These are phyloP conservation scores for Amblyopsis hoosieri DNA, from an alignment of 2,797 vertebrate genomes.

Conservation along the genomic window DNA sequence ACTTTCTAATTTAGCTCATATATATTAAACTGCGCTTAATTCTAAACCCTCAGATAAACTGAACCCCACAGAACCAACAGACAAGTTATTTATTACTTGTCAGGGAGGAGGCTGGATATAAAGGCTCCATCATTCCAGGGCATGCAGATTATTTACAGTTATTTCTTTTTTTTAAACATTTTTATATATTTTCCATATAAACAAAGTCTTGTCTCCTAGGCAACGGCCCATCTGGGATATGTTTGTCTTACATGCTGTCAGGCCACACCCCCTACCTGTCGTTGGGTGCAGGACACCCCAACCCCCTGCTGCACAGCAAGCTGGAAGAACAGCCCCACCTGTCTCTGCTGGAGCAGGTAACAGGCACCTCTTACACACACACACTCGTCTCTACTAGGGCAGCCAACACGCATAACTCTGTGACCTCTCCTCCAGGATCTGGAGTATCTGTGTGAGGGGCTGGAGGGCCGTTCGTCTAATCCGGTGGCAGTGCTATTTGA, in stretches of 20 bases:
- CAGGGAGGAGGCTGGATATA: too few species aligned
- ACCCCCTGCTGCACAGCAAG: conserved; percentile 78
- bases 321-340: conserved; percentile 70
- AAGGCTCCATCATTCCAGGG: too few species aligned
- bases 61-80: too few species aligned
- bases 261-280: conserved; percentile 81
- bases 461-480: conserved; percentile 82
- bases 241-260: conserved; percentile 82
- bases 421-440: conserved; percentile 64
- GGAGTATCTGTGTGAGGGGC: conserved; percentile 81
- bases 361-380: background rate
- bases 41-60: too few species aligned
- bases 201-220: conserved; percentile 52
- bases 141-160: too few species aligned
- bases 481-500: conserved; percentile 84
- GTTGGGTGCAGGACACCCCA: conserved; percentile 71
- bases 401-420: background rate
- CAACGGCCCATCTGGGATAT: conserved; percentile 84
- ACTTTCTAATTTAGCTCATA: too few species aligned
- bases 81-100: too few species aligned
- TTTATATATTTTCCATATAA: too few species aligned
- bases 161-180: too few species aligned
- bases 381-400: conserved; percentile 4
- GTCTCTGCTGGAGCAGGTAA: conserved; percentile 80
- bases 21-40: too few species aligned